These are phyloP conservation scores for Gasteruption jaculator DNA, from an alignment of 2,888 invertebrate species.

Conservation along the genomic window DNA sequence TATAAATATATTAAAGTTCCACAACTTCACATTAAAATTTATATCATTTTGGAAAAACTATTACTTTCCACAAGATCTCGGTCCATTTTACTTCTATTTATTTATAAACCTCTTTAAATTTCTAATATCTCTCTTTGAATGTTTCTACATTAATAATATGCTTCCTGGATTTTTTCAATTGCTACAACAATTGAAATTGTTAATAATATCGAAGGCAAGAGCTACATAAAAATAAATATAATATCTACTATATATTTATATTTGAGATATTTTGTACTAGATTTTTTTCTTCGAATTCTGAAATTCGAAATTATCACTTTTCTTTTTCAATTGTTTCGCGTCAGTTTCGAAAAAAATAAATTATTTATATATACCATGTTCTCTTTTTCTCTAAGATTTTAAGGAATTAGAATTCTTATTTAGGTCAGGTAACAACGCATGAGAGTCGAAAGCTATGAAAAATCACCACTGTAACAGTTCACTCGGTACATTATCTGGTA, in stretches of 20 bases:
- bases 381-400: background rate
- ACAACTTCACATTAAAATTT: too few relatives aligned
- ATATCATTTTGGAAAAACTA: too few relatives aligned
- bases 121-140: too few relatives aligned
- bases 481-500: constrained; percentile 32
- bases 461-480: constrained; percentile 28
- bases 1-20: too few relatives aligned
- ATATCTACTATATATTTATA: background rate
- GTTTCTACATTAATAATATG: background rate
- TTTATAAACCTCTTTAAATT: too few relatives aligned
- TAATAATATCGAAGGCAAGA: constrained; percentile 3
- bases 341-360: too few relatives aligned
- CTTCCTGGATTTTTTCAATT: background rate
- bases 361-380: constrained; percentile 12
- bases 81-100: too few relatives aligned
- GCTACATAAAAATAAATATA: background rate
- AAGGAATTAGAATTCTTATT: background rate
- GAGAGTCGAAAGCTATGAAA: constrained; percentile 6
- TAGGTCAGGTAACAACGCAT: constrained; percentile 17
- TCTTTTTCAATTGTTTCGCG: too few relatives aligned
- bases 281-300: too few relatives aligned
- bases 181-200: background rate
- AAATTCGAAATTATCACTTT: too few relatives aligned
- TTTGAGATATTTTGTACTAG: background rate
- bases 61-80: too few relatives aligned